Percentiles rank a stretch among this genome's conserved stretches.
These are phyloP conservation scores for Selene dorsalis DNA, from an alignment of 2,797 vertebrate genomes.

Conservation along the genomic window DNA sequence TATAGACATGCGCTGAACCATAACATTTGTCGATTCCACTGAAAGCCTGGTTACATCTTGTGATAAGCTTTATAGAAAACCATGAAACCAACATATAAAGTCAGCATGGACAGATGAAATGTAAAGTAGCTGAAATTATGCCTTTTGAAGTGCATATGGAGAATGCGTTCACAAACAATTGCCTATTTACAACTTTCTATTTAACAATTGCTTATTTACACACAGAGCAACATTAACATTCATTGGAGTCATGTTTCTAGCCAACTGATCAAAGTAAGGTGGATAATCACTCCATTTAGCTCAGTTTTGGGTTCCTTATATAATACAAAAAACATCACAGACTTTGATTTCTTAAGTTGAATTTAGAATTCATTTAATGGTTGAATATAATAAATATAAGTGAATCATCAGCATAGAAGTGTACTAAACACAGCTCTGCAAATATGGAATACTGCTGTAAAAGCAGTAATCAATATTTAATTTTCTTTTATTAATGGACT, in stretches of 20 bases:
- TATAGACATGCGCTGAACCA: conserved; percentile 10
- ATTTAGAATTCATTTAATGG: not conserved
- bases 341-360: not conserved
- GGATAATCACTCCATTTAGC: not conserved
- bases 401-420: not conserved
- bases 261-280: not conserved
- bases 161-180: not conserved
- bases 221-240: not conserved
- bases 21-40: conserved; percentile 28
- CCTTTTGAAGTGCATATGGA: not conserved
- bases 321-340: not conserved
- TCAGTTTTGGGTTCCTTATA: not conserved
- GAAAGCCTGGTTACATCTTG: not conserved
- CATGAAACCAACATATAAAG: not conserved
- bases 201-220: not conserved
- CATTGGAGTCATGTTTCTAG: not conserved
- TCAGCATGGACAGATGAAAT: not conserved
- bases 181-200: no score
- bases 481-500: not conserved
- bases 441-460: conserved; percentile 1
- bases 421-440: not conserved
- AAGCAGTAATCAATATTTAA: not conserved
- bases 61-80: not conserved
- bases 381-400: not conserved
- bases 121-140: not conserved